These are phyloP conservation scores for Latheticus oryzae DNA, from an alignment of 2,888 invertebrate species.

Conservation along the genomic window DNA sequence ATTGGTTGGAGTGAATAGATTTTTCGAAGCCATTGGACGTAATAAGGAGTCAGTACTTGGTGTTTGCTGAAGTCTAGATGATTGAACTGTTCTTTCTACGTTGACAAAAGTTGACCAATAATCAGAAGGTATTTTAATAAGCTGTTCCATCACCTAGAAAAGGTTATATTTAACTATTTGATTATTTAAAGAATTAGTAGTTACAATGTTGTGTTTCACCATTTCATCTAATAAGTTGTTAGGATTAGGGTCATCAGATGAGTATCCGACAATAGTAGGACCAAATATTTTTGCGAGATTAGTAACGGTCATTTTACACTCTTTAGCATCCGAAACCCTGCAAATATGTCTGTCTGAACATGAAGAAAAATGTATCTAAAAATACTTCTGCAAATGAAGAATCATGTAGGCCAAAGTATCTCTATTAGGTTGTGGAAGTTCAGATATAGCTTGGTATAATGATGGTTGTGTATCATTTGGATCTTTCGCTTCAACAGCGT, in stretches of 20 bases:
- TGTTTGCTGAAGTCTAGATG: slow-evolving; percentile 59
- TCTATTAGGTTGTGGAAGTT: slow-evolving; percentile 91
- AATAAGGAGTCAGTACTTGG: slow-evolving; percentile 63
- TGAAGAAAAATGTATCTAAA: slow-evolving; percentile 39
- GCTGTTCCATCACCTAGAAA: slow-evolving; percentile 67
- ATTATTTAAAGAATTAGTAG: slow-evolving; percentile 45
- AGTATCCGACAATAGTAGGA: slow-evolving; percentile 93
- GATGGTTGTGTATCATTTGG: slow-evolving; percentile 73
- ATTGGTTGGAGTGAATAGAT: slow-evolving; percentile 50
- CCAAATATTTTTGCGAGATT: slow-evolving; percentile 94
- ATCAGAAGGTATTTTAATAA: slow-evolving; percentile 77
- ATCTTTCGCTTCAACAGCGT: slow-evolving; percentile 72
- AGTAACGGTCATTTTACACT: slow-evolving; percentile 89
- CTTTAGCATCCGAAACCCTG: slow-evolving; percentile 84
- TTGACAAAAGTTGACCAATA: slow-evolving; percentile 82
- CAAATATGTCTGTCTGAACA: too few species aligned
- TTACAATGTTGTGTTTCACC: slow-evolving; percentile 78
- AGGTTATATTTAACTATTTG: too few species aligned
- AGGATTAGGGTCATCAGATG: slow-evolving; percentile 77
- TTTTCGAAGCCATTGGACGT: slow-evolving; percentile 44
- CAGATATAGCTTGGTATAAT: slow-evolving; percentile 80
- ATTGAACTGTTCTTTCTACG: slow-evolving; percentile 57
- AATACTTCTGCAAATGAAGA: slow-evolving; percentile 86
- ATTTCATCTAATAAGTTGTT: slow-evolving; percentile 82
- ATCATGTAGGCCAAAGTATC: slow-evolving; percentile 95